phyloP scores from a whole-genome alignment of 2,113 vertebrate species.

The Microtus oregoni region DNA sequence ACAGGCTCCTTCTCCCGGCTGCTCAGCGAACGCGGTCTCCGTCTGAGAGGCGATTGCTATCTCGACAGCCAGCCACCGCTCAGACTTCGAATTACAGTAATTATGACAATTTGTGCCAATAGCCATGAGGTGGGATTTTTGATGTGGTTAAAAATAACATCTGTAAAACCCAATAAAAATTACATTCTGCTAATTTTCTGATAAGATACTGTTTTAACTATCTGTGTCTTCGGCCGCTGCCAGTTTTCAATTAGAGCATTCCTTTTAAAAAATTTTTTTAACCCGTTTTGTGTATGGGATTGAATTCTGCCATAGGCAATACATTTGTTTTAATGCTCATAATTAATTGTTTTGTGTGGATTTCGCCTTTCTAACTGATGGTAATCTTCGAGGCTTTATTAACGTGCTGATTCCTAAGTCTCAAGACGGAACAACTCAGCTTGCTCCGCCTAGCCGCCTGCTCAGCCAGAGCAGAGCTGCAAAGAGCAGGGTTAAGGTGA shows the following conservation, averaged over 20 bases:
- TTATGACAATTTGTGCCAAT: conserved; percentile 91
- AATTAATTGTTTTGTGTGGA: conserved; percentile 91
- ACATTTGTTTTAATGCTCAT: conserved; percentile 90
- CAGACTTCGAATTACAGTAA: conserved; percentile 91
- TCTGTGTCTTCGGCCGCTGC: conserved; percentile 81
- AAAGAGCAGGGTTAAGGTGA: conserved; percentile 75
- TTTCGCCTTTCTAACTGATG: conserved; percentile 89
- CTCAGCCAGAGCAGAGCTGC: conserved; percentile 81
- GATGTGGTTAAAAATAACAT: conserved; percentile 93
- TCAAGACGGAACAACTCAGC: conserved; percentile 70
- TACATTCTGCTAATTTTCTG: conserved; percentile 93
- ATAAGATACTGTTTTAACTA: conserved; percentile 89
- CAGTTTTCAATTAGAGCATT: conserved; percentile 89
- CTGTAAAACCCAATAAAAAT: conserved; percentile 91
- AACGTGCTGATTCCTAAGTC: conserved; percentile 83
- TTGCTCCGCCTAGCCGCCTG: conserved; percentile 79
- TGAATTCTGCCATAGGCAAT: conserved; percentile 83
- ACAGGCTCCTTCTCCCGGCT: conserved; percentile 86
- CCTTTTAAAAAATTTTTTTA: conserved; percentile 83
- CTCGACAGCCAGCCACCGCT: conserved; percentile 86
- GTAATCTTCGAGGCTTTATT: conserved; percentile 88
- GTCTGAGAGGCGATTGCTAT: conserved; percentile 87
- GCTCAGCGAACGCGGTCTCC: conserved; percentile 82
- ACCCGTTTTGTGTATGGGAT: conserved; percentile 86
- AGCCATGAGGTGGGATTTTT: conserved; percentile 90